A percentile compares a stretch with the other conserved stretches of the same genome.
These are phyloP conservation scores for Cryptotis parvus DNA, from an alignment of 2,113 vertebrate species.

Conservation along the genomic window DNA sequence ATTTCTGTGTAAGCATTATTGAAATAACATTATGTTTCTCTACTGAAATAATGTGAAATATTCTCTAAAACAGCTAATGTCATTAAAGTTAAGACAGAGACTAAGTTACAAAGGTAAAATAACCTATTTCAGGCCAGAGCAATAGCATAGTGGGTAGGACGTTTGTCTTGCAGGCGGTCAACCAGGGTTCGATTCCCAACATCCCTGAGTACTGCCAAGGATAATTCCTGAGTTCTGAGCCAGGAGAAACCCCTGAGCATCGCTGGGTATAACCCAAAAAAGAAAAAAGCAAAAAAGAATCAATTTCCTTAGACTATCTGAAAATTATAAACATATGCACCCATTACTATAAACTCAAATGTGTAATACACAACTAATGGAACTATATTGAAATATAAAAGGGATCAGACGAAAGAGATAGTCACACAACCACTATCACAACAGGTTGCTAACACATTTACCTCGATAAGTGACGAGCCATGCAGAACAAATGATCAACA, in stretches of 20 bases:
- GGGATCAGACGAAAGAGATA: not conserved
- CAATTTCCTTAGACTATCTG: not conserved
- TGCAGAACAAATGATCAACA: not conserved
- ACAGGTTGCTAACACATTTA: not conserved
- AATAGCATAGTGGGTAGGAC: too few species aligned
- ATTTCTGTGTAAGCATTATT: not conserved
- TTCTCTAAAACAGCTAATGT: not conserved
- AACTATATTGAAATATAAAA: conserved; percentile 9
- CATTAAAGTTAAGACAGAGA: not conserved
- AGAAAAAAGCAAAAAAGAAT: too few species aligned
- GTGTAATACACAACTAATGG: not conserved
- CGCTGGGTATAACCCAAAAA: too few species aligned
- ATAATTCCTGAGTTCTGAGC: too few species aligned
- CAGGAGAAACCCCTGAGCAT: too few species aligned
- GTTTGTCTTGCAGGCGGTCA: too few species aligned
- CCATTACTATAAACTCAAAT: conserved; percentile 32
- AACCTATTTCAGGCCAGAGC: too few species aligned
- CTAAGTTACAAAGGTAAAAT: not conserved
- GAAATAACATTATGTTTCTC: not conserved
- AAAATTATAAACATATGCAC: not conserved
- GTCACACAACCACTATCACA: not conserved
- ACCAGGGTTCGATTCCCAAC: too few species aligned
- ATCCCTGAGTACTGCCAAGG: too few species aligned
- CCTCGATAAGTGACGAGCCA: not conserved
- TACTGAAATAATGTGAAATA: not conserved